Conservation (phyloP, 2,113 vertebrate species). For the Pipa parva region DNA sequence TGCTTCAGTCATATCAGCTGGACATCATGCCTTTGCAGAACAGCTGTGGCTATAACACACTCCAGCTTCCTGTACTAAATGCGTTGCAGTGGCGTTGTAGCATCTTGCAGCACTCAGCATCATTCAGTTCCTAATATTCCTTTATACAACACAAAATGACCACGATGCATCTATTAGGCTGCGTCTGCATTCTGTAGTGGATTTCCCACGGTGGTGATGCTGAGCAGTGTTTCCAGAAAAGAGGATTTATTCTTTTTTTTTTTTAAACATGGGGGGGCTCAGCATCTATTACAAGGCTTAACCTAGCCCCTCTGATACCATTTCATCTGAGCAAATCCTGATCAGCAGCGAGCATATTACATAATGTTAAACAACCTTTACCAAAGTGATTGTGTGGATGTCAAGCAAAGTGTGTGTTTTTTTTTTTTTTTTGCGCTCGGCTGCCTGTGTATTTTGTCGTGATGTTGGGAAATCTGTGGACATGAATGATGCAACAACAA, state of each 20-base stretch:
- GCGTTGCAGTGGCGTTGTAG: neutral
- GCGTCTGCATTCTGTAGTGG: neutral
- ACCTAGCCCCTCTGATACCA: no score
- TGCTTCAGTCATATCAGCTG: constrained; percentile 25
- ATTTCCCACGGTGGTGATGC: neutral
- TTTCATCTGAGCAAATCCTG: no score
- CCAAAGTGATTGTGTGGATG: neutral
- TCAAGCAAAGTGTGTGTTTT: neutral
- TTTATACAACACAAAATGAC: neutral
- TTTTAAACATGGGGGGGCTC: no score
- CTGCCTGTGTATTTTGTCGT: neutral
- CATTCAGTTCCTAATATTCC: neutral
- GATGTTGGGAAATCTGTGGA: neutral
- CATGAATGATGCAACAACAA: constrained; percentile 14
- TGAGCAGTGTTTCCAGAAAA: neutral
- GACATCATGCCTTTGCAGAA: constrained; percentile 23
- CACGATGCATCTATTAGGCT: neutral
- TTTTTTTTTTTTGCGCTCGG: constrained; percentile 3
- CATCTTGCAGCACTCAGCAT: neutral
- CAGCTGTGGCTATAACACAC: constrained; percentile 7
- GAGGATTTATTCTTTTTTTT: no score
- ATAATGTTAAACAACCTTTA: neutral
- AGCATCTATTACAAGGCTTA: no score
- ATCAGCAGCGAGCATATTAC: neutral
- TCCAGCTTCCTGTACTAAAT: neutral